These are phyloP conservation scores for Montipora sp. DNA, from an alignment of 64 coral and sea anemone genomes.

Conservation along the genomic window DNA sequence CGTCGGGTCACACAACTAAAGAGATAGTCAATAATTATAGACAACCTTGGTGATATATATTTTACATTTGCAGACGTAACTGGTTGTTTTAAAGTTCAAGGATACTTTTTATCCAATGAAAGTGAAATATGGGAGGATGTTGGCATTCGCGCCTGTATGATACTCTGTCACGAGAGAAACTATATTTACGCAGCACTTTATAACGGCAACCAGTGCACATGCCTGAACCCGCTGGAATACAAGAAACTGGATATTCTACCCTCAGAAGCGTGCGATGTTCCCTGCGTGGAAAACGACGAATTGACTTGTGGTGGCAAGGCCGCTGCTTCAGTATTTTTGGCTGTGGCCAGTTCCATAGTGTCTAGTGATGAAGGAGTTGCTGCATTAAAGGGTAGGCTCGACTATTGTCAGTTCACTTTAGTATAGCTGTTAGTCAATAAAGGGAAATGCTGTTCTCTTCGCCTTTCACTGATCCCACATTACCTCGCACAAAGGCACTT, in stretches of 20 bases:
- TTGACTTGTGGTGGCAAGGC: conserved; percentile 67
- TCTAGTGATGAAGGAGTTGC: conserved; percentile 45
- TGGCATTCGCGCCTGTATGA: conserved; percentile 73
- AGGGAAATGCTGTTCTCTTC: too few relatives aligned
- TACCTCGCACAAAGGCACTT: too few relatives aligned
- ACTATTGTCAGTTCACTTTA: too few relatives aligned
- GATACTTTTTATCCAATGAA: conserved; percentile 52
- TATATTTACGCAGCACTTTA: conserved; percentile 67
- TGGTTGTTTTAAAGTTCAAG: conserved; percentile 79
- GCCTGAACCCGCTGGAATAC: conserved; percentile 42
- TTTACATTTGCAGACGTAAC: conserved; percentile 55
- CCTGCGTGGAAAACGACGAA: conserved; percentile 39
- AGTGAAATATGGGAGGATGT: conserved; percentile 71
- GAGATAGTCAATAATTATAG: too few relatives aligned
- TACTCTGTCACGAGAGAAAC: conserved; percentile 63
- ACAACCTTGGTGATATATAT: too few relatives aligned
- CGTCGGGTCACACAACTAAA: too few relatives aligned
- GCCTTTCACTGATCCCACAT: too few relatives aligned
- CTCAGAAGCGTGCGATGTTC: conserved; percentile 45
- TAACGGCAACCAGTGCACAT: conserved; percentile 78
- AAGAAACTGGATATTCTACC: conserved; percentile 29
- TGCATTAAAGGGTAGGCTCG: conserved; percentile 41
- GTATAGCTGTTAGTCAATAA: too few relatives aligned
- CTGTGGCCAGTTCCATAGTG: conserved; percentile 37
- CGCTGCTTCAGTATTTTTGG: conserved; percentile 61